These are phyloP conservation scores for Martes martes DNA, from an alignment of 2,113 vertebrate species.

Conservation along the genomic window DNA sequence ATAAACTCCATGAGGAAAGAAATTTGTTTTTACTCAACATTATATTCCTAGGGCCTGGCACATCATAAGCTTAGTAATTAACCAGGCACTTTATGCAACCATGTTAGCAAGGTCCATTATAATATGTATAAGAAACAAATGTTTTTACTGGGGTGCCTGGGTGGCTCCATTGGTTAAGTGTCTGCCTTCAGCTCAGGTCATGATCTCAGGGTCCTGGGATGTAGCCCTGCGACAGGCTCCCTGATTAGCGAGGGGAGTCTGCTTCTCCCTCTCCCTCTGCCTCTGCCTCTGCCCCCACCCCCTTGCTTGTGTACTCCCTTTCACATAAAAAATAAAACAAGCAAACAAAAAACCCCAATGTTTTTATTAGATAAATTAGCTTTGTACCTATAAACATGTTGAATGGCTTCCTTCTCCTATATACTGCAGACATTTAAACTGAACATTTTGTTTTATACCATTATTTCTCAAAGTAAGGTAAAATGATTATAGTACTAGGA, in stretches of 20 bases:
- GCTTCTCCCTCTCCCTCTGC: background rate
- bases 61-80: background rate
- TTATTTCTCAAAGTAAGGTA: background rate
- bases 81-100: background rate
- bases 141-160: background rate
- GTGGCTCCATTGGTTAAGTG: background rate
- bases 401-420: background rate
- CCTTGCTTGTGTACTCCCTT: no score
- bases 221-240: background rate
- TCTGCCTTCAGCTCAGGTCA: background rate
- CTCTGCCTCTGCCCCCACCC: no score
- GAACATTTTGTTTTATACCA: background rate
- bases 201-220: background rate
- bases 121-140: background rate
- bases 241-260: background rate
- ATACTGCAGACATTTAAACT: background rate
- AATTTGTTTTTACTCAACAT: slow-evolving; percentile 13
- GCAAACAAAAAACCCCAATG: background rate
- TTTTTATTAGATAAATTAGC: background rate
- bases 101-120: background rate
- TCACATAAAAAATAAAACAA: no score
- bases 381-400: background rate
- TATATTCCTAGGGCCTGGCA: background rate
- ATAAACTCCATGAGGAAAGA: background rate
- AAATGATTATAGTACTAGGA: background rate